These are phyloP conservation scores for Mactromeris polynyma DNA, from an alignment of 2,888 invertebrate species.

Conservation along the genomic window DNA sequence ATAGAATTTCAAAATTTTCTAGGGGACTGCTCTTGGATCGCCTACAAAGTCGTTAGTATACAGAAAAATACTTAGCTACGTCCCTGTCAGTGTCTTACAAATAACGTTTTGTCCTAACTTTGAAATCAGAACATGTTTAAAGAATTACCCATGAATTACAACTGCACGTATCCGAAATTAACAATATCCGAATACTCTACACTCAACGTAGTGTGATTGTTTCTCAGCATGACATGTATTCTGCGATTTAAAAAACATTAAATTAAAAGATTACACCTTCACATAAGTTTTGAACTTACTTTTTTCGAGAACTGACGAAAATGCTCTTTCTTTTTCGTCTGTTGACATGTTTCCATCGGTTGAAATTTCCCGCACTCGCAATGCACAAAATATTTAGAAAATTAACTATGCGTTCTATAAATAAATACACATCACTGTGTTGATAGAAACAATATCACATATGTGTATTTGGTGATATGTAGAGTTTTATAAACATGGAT, in stretches of 20 bases:
- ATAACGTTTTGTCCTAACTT: too few species aligned
- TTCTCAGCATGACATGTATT: background rate
- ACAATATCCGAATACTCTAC: background rate
- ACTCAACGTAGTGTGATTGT: background rate
- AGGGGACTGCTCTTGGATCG: too few species aligned
- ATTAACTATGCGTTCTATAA: background rate
- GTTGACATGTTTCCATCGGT: background rate
- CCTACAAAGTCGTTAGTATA: too few species aligned
- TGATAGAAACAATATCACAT: background rate
- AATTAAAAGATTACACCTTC: background rate
- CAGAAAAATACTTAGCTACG: too few species aligned
- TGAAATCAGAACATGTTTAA: too few species aligned
- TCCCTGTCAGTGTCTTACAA: too few species aligned
- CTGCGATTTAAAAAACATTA: background rate
- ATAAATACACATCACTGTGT: background rate
- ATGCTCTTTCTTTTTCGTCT: background rate
- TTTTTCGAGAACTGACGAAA: background rate
- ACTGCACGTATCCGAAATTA: background rate
- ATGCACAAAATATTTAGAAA: constrained; percentile 9
- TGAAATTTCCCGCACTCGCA: constrained; percentile 18
- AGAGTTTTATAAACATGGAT: background rate
- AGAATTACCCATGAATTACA: too few species aligned
- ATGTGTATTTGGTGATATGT: background rate
- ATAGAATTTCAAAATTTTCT: too few species aligned
- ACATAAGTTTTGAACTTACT: background rate